phyloP scores from a whole-genome alignment of 2,888 invertebrate genomes.

The Drosophila acutilabella region DNA sequence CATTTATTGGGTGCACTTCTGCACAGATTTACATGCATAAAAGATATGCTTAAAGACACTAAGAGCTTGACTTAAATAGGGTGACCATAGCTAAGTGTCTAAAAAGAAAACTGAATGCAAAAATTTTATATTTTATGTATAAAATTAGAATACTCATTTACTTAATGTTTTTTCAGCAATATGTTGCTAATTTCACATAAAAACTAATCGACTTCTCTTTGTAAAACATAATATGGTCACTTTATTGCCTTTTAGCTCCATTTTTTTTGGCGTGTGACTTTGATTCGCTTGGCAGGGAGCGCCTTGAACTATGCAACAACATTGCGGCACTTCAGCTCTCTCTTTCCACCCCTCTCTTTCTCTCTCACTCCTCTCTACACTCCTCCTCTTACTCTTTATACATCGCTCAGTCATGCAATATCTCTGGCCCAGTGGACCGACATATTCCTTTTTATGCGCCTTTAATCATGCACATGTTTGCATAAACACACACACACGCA shows the following conservation, averaged over 20 bases:
- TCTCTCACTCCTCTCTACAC: background rate
- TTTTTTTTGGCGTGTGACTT: slow-evolving; percentile 2
- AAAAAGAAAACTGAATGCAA: too few relatives aligned
- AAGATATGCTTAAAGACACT: too few relatives aligned
- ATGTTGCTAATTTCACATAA: background rate
- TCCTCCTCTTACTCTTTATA: background rate
- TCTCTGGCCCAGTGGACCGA: slow-evolving; percentile 30
- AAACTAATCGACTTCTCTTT: background rate
- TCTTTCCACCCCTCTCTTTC: background rate
- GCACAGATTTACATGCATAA: too few relatives aligned
- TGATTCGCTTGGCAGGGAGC: slow-evolving; percentile 30
- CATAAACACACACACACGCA: slow-evolving; percentile 21
- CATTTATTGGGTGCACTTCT: too few relatives aligned
- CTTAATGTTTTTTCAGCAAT: too few relatives aligned
- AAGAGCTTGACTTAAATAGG: background rate
- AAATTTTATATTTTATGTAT: too few relatives aligned
- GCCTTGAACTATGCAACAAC: slow-evolving; percentile 58
- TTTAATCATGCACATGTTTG: slow-evolving; percentile 62
- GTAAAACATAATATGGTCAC: background rate
- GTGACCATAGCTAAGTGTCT: background rate
- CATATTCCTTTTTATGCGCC: slow-evolving; percentile 43
- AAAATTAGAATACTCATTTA: too few relatives aligned
- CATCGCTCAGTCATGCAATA: slow-evolving; percentile 15
- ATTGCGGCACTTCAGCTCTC: background rate
- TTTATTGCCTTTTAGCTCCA: background rate